Evolutionary conservation across 2,888 invertebrate species (phyloP).

Genomic region (Drosophila pseudotakahashii): DNA sequence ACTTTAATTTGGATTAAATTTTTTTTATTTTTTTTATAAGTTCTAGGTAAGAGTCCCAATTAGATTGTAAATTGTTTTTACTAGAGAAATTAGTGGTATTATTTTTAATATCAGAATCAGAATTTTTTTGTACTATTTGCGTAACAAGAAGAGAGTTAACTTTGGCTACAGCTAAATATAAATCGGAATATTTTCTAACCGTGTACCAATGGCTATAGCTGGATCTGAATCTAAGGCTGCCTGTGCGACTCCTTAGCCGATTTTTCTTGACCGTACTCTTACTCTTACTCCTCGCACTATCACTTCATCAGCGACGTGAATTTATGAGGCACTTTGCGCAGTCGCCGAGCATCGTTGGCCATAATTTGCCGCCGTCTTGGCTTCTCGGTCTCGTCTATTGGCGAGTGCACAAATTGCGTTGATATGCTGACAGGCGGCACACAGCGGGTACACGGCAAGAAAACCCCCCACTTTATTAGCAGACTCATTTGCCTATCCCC

Average conservation of each 20-base stretch:
- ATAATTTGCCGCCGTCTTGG: slow-evolving; percentile 64
- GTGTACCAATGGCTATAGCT: slow-evolving; percentile 6
- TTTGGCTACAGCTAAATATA: too few relatives aligned
- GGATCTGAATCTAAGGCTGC: slow-evolving; percentile 24
- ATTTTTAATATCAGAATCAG: too few relatives aligned
- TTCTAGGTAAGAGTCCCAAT: too few relatives aligned
- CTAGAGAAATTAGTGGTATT: too few relatives aligned
- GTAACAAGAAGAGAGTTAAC: too few relatives aligned
- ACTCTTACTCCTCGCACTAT: slow-evolving; percentile 54
- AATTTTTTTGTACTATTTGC: too few relatives aligned
- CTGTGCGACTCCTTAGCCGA: slow-evolving; percentile 24
- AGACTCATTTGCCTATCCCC: slow-evolving; percentile 74
- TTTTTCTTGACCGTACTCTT: slow-evolving; percentile 1
- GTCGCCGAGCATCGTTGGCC: slow-evolving; percentile 71
- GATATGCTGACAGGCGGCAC: slow-evolving; percentile 76
- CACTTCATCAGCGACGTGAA: slow-evolving; percentile 79
- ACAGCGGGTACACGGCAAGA: slow-evolving; percentile 51
- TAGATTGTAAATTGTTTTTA: too few relatives aligned
- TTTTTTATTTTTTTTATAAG: too few relatives aligned
- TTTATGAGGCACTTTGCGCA: slow-evolving; percentile 78
- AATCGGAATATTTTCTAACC: too few relatives aligned
- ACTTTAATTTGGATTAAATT: too few relatives aligned
- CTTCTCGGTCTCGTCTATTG: slow-evolving; percentile 56
- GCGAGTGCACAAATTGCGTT: slow-evolving; percentile 78
- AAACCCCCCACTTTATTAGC: slow-evolving; percentile 35